Base-by-base conservation (phyloP, 2,113 vertebrate species). In the Empidonax alnorum region DNA sequence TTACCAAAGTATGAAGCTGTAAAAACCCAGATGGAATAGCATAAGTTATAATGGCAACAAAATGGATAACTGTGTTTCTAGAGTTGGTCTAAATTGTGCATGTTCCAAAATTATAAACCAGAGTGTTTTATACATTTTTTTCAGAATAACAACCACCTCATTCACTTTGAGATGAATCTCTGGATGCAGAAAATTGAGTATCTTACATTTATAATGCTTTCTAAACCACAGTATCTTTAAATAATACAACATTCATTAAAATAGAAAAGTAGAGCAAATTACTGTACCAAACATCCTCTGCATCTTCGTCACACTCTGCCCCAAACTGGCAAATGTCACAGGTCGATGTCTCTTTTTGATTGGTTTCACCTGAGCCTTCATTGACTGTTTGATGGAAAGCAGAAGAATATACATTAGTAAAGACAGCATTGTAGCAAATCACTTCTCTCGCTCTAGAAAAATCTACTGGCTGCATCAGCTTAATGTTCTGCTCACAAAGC, bases 301-400 rank as follows among this genome's bases (percentile, higher is more conserved):
- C 99, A 50, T 99, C 99, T 98, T 99, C 99, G 7, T 99, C 99
- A 42, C 99, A 99, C 97, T 99, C 99, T 3, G 99, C 99, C 56
- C 99, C 99, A 78, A 99, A 99, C 97, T 99, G 99, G 97, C 99
- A 99, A 96, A 99, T 99, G 96, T 99, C 99, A 96, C 99, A 99
- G 95, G 99, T 99, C 95, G 99, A 99, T 35, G 99, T 99, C 97
- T 99, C 99, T 98, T 99, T 99, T 97, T 99, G 99, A 94, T 97
- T 99, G 39, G 99, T 98, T 98, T 99, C 99, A 46, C 99, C 99
- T 24, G 99, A 99, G 79, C 99, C 99, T 98, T 99, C 99, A 56
- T 98, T 99, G 79, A 98, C 99, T 99, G 83, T 76, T 87, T 88
- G 88, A 89, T 63, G 98, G 89, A 97, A 94, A 94, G 87, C 72